These are phyloP conservation scores for Anguilla obscura DNA, from an alignment of 2,797 vertebrate genomes.

Conservation along the genomic window DNA sequence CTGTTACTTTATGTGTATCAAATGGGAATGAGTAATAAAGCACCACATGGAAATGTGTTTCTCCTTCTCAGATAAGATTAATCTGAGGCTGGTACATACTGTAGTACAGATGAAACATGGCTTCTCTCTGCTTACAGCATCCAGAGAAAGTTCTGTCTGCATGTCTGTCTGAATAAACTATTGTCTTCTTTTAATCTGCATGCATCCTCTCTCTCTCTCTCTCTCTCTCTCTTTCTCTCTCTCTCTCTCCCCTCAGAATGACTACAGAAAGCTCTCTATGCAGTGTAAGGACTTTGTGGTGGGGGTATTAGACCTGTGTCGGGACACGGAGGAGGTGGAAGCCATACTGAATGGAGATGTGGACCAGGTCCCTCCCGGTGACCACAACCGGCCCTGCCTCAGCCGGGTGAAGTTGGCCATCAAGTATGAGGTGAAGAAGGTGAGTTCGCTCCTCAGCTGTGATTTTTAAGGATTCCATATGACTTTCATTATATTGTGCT, in stretches of 20 bases:
- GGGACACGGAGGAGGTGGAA: conserved; percentile 94
- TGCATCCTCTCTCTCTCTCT: not conserved
- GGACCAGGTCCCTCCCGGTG: conserved; percentile 78
- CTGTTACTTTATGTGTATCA: not conserved
- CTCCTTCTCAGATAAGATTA: too few species aligned
- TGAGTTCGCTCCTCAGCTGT: conserved; percentile 49
- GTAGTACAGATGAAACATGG: too few species aligned
- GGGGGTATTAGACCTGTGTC: conserved; percentile 92
- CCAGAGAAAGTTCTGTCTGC: too few species aligned
- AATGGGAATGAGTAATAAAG: not conserved
- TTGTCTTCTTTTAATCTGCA: too few species aligned
- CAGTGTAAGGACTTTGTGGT: conserved; percentile 98
- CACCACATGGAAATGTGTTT: not conserved
- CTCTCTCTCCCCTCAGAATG: conserved; percentile 72
- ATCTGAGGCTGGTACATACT: too few species aligned
- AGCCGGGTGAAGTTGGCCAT: conserved; percentile 92
- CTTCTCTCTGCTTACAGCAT: too few species aligned
- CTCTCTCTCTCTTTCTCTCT: not conserved
- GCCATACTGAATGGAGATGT: conserved; percentile 93
- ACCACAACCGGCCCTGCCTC: conserved; percentile 88
- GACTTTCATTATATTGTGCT: too few species aligned
- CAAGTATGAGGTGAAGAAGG: conserved; percentile 97
- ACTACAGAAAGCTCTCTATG: conserved; percentile 97
- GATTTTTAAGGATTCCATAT: too few species aligned
- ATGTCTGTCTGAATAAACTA: not conserved